phyloP scores from a whole-genome alignment of 2,797 vertebrate genomes.

The Parotocinclus haroldoi region DNA sequence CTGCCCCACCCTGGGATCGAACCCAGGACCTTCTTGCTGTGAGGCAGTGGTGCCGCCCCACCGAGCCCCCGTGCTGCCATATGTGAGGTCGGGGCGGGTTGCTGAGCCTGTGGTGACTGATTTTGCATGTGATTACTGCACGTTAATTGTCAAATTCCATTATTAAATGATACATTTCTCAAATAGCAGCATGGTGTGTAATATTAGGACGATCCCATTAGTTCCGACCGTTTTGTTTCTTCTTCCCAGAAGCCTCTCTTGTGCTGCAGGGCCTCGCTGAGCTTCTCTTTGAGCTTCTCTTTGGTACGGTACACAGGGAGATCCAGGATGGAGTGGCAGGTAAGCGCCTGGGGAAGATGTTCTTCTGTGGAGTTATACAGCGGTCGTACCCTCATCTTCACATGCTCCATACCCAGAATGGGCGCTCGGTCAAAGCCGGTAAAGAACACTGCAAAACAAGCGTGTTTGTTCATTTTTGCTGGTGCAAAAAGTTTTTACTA shows the following conservation, averaged over 20 bases:
- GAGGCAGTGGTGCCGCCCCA: too few relatives aligned
- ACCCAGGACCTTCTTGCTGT: too few relatives aligned
- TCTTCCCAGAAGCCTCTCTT: slow-evolving; percentile 58
- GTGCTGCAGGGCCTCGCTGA: slow-evolving; percentile 55
- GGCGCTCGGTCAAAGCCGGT: slow-evolving; percentile 68
- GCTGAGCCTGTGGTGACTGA: too few relatives aligned
- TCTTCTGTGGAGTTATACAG: slow-evolving; percentile 46
- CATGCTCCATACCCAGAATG: slow-evolving; percentile 55
- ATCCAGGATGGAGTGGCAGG: slow-evolving; percentile 49
- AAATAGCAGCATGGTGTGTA: background rate
- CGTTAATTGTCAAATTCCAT: too few relatives aligned
- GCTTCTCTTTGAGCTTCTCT: slow-evolving; percentile 55
- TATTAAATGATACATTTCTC: background rate
- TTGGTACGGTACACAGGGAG: slow-evolving; percentile 62
- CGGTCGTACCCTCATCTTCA: slow-evolving; percentile 54
- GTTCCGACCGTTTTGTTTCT: background rate
- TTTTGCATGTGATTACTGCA: too few relatives aligned
- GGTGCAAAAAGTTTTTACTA: background rate
- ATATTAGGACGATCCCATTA: background rate
- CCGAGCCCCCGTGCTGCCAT: too few relatives aligned
- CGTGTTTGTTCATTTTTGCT: background rate
- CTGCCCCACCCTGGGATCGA: too few relatives aligned
- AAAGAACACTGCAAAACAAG: slow-evolving; percentile 61
- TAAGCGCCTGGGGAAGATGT: slow-evolving; percentile 60
- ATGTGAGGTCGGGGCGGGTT: too few relatives aligned